phyloP scores from a whole-genome alignment of 1,140 invertebrate species.

The Paraescarpia echinospica region DNA sequence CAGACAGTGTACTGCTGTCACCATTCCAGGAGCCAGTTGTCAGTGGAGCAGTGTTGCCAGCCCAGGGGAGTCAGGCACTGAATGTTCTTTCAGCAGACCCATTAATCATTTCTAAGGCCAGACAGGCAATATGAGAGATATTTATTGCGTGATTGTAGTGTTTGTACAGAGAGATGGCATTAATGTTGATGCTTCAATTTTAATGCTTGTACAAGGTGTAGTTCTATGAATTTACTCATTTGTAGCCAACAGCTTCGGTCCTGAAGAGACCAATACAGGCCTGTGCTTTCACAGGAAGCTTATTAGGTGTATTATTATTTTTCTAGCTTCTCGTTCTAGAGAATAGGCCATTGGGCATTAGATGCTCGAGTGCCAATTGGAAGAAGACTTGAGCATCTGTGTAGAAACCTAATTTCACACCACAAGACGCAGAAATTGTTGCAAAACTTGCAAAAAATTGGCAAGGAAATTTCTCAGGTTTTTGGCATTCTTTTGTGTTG shows the following conservation, averaged over 20 bases:
- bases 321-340: neutral
- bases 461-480: neutral
- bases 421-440: neutral
- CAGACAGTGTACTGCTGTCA: neutral
- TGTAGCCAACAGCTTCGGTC: neutral
- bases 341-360: neutral
- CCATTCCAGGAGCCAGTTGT: neutral
- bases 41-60: neutral
- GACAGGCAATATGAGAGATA: neutral
- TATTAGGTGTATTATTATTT: neutral
- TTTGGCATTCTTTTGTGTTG: no score
- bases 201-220: neutral
- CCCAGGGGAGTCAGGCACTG: neutral
- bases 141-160: neutral
- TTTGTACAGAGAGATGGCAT: slow-evolving; percentile 6
- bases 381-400: neutral
- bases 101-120: slow-evolving; percentile 18
- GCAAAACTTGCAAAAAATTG: neutral
- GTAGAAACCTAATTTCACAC: neutral
- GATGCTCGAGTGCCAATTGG: neutral
- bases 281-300: neutral
- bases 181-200: neutral
- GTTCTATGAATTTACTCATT: no score
- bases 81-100: slow-evolving; percentile 17
- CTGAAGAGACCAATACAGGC: neutral